These are phyloP conservation scores for Allygus modestus DNA, from an alignment of 2,888 invertebrate genomes.

Conservation along the genomic window DNA sequence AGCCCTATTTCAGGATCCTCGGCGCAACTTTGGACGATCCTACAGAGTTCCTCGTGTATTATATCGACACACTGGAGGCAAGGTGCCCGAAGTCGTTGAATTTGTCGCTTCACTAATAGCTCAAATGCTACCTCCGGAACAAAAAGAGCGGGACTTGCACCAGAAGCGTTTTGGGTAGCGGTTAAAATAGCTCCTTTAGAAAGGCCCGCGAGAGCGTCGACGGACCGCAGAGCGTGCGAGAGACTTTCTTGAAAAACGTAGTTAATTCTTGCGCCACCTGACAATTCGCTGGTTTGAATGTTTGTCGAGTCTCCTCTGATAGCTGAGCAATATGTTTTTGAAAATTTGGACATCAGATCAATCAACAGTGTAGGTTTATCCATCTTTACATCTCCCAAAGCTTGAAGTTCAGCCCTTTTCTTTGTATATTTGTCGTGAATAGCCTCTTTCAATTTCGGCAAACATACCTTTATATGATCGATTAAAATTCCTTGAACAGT, in stretches of 20 bases:
- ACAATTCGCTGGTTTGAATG: conserved; percentile 77
- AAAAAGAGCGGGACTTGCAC: conserved; percentile 74
- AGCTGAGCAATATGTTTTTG: conserved; percentile 80
- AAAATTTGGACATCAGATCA: conserved; percentile 82
- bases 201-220: conserved; percentile 80
- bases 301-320: conserved; percentile 81
- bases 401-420: conserved; percentile 78
- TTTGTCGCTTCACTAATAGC: conserved; percentile 81
- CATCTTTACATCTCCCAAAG: conserved; percentile 79
- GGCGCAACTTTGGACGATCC: conserved; percentile 82
- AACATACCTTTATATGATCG: conserved; percentile 81
- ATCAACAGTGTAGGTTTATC: conserved; percentile 79
- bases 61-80: conserved; percentile 81
- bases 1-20: conserved; percentile 79
- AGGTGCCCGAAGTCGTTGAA: conserved; percentile 80
- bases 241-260: conserved; percentile 84
- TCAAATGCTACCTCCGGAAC: conserved; percentile 80
- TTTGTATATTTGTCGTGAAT: conserved; percentile 80
- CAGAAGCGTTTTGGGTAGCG: conserved; percentile 82
- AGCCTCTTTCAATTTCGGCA: conserved; percentile 79
- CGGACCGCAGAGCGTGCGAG: conserved; percentile 77
- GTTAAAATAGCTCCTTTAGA: conserved; percentile 80
- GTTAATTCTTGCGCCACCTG: conserved; percentile 81
- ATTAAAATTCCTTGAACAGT: conserved; percentile 80
- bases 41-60: conserved; percentile 81